These are phyloP conservation scores for Dasypus novemcinctus DNA, from an alignment of 2,113 vertebrate genomes.

Conservation along the genomic window DNA sequence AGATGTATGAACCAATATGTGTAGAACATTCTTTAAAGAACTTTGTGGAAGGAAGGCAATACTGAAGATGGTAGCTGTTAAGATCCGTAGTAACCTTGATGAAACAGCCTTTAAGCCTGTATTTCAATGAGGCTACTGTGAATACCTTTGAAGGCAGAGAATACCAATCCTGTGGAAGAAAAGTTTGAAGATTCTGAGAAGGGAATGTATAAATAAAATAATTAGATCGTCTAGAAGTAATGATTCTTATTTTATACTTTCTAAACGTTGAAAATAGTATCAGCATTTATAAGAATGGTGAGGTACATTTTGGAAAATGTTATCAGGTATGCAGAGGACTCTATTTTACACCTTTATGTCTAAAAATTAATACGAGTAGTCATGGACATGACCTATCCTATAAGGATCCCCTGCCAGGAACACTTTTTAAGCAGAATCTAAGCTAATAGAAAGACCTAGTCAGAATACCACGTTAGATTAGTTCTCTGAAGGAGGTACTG, in stretches of 20 bases:
- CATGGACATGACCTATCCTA: neutral
- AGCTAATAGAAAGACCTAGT: neutral
- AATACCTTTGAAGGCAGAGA: neutral
- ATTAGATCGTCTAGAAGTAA: neutral
- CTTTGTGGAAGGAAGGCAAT: neutral
- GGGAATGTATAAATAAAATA: neutral
- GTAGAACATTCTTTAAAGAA: neutral
- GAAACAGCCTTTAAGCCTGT: neutral
- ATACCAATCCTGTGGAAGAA: neutral
- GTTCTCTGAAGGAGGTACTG: neutral
- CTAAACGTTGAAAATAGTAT: neutral
- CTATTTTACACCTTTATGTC: neutral
- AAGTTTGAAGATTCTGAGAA: neutral
- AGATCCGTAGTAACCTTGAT: neutral
- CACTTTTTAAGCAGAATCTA: slow-evolving; percentile 10
- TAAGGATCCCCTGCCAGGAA: neutral
- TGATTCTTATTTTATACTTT: neutral
- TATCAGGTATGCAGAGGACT: neutral
- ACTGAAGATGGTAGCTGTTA: neutral
- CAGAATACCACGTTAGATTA: neutral
- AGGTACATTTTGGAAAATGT: neutral
- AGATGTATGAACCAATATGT: neutral
- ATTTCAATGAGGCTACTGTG: neutral
- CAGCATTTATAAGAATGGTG: neutral
- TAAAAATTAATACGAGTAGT: neutral